phyloP scores from a whole-genome alignment of 2,113 vertebrate genomes.

The Benitochromis conjunctus region DNA sequence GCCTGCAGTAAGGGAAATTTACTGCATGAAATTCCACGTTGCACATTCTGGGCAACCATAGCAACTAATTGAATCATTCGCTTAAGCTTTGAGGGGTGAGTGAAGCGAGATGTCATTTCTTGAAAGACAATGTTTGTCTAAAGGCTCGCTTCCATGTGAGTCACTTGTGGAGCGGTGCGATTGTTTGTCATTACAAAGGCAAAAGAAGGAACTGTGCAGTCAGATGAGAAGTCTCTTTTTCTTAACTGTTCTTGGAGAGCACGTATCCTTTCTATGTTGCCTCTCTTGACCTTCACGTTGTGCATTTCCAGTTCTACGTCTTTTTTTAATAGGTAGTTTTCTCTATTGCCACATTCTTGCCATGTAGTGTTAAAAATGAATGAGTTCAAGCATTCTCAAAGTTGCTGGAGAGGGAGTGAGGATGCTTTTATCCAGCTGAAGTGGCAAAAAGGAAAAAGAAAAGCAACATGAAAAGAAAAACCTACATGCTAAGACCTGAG shows the following conservation, averaged over 20 bases:
- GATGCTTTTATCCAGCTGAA: slow-evolving; percentile 3
- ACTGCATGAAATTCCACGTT: slow-evolving; percentile 35
- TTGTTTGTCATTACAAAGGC: slow-evolving; percentile 23
- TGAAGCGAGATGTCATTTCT: slow-evolving; percentile 38
- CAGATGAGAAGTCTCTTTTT: not conserved
- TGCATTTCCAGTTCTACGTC: not conserved
- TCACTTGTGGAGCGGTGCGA: slow-evolving; percentile 36
- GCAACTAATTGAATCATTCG: slow-evolving; percentile 52
- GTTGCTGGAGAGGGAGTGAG: not conserved
- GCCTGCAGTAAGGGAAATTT: slow-evolving; percentile 33
- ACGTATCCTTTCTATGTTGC: not conserved
- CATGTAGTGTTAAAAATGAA: slow-evolving; percentile 1
- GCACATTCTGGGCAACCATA: slow-evolving; percentile 42
- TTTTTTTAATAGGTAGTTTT: not conserved
- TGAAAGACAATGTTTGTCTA: slow-evolving; percentile 32
- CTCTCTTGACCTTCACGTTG: not conserved
- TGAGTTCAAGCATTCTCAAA: not conserved
- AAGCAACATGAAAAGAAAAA: not conserved
- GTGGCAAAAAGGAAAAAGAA: not conserved
- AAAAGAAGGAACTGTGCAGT: not conserved
- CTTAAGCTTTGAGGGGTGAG: slow-evolving; percentile 32
- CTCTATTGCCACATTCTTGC: not conserved
- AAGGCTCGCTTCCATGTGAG: slow-evolving; percentile 25
- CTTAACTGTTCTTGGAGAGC: not conserved
- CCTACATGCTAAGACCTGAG: not conserved